phyloP scores from a whole-genome alignment of 1,140 invertebrate genomes.

The Andrena cerasifolii region DNA sequence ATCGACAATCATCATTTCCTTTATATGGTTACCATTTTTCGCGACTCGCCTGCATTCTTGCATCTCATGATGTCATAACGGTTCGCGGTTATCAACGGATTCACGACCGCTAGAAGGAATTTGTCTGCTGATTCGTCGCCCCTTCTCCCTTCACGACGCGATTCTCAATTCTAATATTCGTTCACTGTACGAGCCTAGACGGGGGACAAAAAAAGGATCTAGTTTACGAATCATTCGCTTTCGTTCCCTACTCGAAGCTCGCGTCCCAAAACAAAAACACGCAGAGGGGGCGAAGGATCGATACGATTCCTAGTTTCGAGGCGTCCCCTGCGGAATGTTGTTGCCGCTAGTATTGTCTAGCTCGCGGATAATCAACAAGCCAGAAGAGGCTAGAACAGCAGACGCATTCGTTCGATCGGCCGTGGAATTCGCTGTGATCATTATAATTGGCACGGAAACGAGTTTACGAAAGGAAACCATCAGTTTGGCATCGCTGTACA shows the following conservation, averaged over 20 bases:
- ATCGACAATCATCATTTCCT: conserved; percentile 80
- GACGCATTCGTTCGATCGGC: conserved; percentile 52
- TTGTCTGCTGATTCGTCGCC: conserved; percentile 13
- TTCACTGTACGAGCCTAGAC: not conserved
- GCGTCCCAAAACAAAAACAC: not conserved
- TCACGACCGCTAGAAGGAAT: conserved; percentile 17
- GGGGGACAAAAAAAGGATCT: too few species aligned
- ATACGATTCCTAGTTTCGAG: conserved; percentile 18
- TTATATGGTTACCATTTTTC: conserved; percentile 73
- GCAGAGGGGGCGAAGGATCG: not conserved
- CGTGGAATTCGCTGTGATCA: conserved; percentile 48
- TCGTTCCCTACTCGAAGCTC: not conserved
- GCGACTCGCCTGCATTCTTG: conserved; percentile 75
- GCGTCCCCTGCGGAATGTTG: not conserved
- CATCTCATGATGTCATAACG: conserved; percentile 73
- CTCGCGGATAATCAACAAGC: too few species aligned
- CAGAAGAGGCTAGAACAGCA: conserved; percentile 23
- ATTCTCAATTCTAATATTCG: not conserved
- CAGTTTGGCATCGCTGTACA: conserved; percentile 81
- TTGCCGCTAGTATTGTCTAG: too few species aligned
- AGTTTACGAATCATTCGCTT: not conserved
- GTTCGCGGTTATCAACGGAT: conserved; percentile 34
- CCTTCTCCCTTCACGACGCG: not conserved
- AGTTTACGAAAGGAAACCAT: conserved; percentile 62
- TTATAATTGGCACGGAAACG: conserved; percentile 74